Evolutionary conservation across 2,113 vertebrate genomes (phyloP).

Genomic region (Bambusicola thoracicus): DNA sequence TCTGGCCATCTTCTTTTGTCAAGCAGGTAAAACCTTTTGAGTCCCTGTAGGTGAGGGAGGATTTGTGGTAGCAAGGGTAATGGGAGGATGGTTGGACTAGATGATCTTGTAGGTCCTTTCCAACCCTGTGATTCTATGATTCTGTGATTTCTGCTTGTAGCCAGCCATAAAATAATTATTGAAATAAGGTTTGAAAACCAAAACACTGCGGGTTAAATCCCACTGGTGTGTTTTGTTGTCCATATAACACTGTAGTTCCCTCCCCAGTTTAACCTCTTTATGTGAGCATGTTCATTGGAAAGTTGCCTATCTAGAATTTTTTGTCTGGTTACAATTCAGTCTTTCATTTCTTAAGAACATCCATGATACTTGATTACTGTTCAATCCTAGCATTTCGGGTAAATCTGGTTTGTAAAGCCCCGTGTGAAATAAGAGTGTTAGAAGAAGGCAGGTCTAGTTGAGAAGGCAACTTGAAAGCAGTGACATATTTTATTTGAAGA

Average conservation of each 20-base stretch:
- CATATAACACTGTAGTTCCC: background rate
- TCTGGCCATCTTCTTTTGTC: slow-evolving; percentile 3
- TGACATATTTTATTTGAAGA: slow-evolving; percentile 34
- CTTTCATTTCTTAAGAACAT: slow-evolving; percentile 64
- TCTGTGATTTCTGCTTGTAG: slow-evolving; percentile 15
- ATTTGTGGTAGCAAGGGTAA: no score
- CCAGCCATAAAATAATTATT: background rate
- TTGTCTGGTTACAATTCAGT: slow-evolving; percentile 48
- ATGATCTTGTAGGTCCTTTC: no score
- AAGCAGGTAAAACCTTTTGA: slow-evolving; percentile 50
- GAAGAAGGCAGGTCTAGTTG: background rate
- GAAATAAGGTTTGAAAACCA: slow-evolving; percentile 26
- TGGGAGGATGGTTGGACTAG: no score
- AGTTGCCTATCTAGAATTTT: slow-evolving; percentile 20
- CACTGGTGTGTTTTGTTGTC: background rate
- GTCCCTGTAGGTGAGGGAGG: background rate
- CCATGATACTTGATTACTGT: slow-evolving; percentile 42
- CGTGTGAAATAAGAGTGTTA: background rate
- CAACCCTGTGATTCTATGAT: no score
- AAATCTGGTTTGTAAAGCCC: slow-evolving; percentile 23
- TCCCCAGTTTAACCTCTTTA: background rate
- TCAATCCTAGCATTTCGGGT: slow-evolving; percentile 49
- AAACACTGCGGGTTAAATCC: background rate
- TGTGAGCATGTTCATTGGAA: background rate
- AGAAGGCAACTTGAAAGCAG: slow-evolving; percentile 33